phyloP scores from a whole-genome alignment of 2,797 vertebrate species.

The Jordanella pulchra region DNA sequence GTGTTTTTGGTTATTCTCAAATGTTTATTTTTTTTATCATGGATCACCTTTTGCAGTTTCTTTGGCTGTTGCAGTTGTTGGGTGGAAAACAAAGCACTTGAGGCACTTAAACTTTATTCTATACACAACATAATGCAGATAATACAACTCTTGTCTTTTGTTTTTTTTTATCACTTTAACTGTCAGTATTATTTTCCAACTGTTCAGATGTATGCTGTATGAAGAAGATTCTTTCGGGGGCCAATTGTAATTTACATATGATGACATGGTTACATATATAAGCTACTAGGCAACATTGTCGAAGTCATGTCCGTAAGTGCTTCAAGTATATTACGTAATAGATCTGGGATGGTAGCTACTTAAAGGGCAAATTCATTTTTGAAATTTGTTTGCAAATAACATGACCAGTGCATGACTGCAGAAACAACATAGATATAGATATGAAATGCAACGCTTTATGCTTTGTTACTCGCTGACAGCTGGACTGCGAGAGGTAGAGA shows the following conservation, averaged over 20 bases:
- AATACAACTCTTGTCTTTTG: background rate
- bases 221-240: constrained; percentile 68
- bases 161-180: constrained; percentile 32
- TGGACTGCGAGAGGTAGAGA: constrained; percentile 40
- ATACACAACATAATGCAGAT: constrained; percentile 47
- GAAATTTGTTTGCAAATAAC: constrained; percentile 23
- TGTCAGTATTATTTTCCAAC: constrained; percentile 74
- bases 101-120: constrained; percentile 66
- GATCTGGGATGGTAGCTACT: constrained; percentile 13
- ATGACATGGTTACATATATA: constrained; percentile 60
- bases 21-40: constrained; percentile 28
- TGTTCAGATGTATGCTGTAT: constrained; percentile 50
- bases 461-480: constrained; percentile 7
- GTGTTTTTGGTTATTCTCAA: constrained; percentile 39
- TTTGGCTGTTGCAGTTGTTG: constrained; percentile 42
- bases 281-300: constrained; percentile 58
- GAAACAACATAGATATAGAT: constrained; percentile 19
- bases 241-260: constrained; percentile 56
- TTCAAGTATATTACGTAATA: constrained; percentile 35
- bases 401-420: constrained; percentile 26
- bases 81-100: constrained; percentile 50
- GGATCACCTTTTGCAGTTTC: constrained; percentile 44
- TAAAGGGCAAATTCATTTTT: constrained; percentile 20
- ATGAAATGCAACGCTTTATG: constrained; percentile 60
- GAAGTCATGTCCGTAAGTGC: constrained; percentile 46